A percentile compares a stretch with the other conserved stretches of the same genome.
These are phyloP conservation scores for Chymomyza fuscimana DNA, from an alignment of 2,888 invertebrate genomes.

Conservation along the genomic window DNA sequence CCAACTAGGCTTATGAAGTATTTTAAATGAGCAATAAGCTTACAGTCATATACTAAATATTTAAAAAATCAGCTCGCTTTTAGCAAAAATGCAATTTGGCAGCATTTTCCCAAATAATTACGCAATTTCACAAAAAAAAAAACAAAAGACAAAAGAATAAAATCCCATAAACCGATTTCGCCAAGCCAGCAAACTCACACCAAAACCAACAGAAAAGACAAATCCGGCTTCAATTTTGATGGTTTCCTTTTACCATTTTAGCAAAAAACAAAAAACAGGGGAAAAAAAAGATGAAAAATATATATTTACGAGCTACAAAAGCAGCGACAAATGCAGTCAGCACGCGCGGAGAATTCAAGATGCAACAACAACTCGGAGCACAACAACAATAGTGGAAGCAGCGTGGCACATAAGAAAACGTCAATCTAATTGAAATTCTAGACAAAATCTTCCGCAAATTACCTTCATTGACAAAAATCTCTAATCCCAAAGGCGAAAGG, in stretches of 20 bases:
- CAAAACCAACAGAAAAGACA: neutral
- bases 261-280: constrained; percentile 19
- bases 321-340: constrained; percentile 11
- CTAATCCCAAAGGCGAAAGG: constrained; percentile 68
- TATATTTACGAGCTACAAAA: constrained; percentile 16
- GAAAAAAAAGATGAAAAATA: neutral
- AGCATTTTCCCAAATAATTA: constrained; percentile 32
- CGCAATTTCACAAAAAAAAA: constrained; percentile 28
- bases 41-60: neutral
- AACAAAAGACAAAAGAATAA: constrained; percentile 11
- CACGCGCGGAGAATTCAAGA: neutral
- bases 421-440: constrained; percentile 80
- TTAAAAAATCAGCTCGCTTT: constrained; percentile 8
- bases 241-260: constrained; percentile 2
- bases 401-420: constrained; percentile 49
- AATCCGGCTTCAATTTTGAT: constrained; percentile 5
- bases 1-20: neutral
- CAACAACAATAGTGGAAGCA: constrained; percentile 18
- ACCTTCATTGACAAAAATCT: constrained; percentile 80
- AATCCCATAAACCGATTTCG: constrained; percentile 42
- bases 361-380: constrained; percentile 9
- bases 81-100: neutral
- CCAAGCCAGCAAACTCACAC: constrained; percentile 16
- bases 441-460: constrained; percentile 80
- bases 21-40: neutral